Evolutionary conservation across 2,888 invertebrate species (phyloP).

Genomic region (Machimus rusticus): DNA sequence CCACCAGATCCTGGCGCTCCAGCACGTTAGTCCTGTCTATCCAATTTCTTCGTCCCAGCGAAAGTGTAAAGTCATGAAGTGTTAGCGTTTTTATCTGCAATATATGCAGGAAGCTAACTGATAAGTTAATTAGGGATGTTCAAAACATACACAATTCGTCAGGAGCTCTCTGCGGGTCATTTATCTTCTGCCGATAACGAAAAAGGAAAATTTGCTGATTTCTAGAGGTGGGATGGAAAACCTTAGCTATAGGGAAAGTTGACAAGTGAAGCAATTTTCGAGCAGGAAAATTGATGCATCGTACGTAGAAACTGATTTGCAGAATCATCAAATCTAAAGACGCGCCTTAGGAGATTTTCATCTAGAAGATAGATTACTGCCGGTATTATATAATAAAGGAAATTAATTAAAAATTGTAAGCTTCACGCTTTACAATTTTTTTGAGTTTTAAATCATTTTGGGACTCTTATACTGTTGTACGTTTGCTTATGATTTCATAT

Average conservation of each 20-base stretch:
- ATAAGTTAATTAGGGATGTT: slow-evolving; percentile 46
- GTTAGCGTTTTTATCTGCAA: slow-evolving; percentile 34
- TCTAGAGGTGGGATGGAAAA: not conserved
- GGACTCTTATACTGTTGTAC: too few relatives aligned
- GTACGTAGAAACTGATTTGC: not conserved
- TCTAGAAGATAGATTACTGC: not conserved
- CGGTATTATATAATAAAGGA: not conserved
- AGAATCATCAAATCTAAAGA: not conserved
- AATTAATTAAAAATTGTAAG: not conserved
- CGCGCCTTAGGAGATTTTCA: not conserved
- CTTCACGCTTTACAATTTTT: not conserved
- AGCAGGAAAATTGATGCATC: not conserved
- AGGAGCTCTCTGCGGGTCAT: slow-evolving; percentile 27
- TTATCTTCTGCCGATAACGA: slow-evolving; percentile 39
- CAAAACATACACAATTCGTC: slow-evolving; percentile 33
- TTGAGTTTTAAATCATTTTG: not conserved
- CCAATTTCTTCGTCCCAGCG: not conserved
- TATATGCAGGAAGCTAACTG: slow-evolving; percentile 29
- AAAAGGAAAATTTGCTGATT: slow-evolving; percentile 24
- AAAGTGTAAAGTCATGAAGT: slow-evolving; percentile 45
- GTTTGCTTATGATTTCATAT: too few relatives aligned
- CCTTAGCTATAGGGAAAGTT: not conserved
- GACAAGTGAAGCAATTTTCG: not conserved
- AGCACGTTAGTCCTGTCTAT: not conserved
- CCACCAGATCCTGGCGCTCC: not conserved